Percentiles rank a stretch among this genome's conserved stretches.
Conservation (phyloP, 2,797 vertebrate species). For the Lacerta viridis region DNA sequence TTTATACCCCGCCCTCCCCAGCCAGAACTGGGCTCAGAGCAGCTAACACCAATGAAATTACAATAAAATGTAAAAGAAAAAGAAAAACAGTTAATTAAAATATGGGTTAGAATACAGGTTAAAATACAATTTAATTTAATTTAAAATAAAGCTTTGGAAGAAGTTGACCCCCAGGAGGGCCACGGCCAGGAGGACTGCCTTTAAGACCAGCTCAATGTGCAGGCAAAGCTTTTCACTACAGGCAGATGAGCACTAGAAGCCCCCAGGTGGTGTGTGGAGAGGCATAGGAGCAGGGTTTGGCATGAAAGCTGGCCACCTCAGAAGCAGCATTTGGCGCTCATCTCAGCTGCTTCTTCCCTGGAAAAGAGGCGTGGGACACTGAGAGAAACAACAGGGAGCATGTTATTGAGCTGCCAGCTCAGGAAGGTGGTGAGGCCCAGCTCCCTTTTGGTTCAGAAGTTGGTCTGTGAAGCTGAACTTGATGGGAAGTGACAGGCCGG, state of each 20-base stretch:
- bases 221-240: background rate
- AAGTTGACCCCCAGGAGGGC: too few species aligned
- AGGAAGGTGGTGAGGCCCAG: background rate
- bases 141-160: too few species aligned
- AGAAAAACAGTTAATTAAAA: too few species aligned
- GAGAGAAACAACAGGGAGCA: background rate
- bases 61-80: too few species aligned
- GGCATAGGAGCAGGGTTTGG: background rate
- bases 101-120: too few species aligned
- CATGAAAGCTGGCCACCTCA: background rate
- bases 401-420: background rate
- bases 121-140: too few species aligned
- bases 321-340: fast-evolving
- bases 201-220: background rate
- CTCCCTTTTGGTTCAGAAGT: background rate
- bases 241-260: background rate
- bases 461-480: conserved; percentile 33
- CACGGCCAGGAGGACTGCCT: too few species aligned
- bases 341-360: background rate
- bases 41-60: too few species aligned
- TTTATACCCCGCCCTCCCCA: too few species aligned
- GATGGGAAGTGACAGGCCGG: conserved; percentile 83
- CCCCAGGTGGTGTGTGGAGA: background rate
- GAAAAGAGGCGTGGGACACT: background rate
- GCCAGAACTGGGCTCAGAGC: too few species aligned